These are phyloP conservation scores for Rotaria socialis DNA, from an alignment of 2,888 invertebrate species.

Conservation along the genomic window DNA sequence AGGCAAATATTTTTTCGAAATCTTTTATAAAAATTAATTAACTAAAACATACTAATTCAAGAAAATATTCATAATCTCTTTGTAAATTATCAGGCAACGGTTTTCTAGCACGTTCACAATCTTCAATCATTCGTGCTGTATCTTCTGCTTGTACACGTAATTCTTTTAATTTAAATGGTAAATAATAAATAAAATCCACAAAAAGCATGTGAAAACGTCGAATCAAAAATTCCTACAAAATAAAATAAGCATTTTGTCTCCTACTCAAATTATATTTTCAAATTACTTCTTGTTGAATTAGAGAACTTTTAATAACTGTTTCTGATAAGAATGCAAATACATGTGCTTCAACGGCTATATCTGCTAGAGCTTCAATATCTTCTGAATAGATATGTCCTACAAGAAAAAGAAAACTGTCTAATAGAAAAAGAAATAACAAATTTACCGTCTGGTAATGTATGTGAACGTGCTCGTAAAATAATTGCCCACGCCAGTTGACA, in stretches of 20 bases:
- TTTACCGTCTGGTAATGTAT: slow-evolving; percentile 12
- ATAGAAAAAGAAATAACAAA: neutral
- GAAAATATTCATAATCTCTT: slow-evolving; percentile 33
- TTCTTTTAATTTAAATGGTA: slow-evolving; percentile 33
- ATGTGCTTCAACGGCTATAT: slow-evolving; percentile 31
- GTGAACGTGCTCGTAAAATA: slow-evolving; percentile 29
- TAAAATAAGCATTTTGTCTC: neutral
- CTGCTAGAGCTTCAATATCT: slow-evolving; percentile 36
- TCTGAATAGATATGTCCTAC: neutral
- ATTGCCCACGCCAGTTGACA: slow-evolving; percentile 34
- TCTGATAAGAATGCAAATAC: slow-evolving; percentile 24
- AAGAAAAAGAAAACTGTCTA: neutral
- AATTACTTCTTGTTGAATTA: slow-evolving; percentile 30
- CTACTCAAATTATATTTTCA: no score
- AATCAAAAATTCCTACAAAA: slow-evolving; percentile 12
- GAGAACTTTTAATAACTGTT: slow-evolving; percentile 11
- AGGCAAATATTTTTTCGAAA: neutral
- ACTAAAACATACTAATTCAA: slow-evolving; percentile 14
- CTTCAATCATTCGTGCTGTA: slow-evolving; percentile 30
- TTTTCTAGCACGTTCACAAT: slow-evolving; percentile 32
- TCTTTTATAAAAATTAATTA: neutral
- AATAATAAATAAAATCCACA: slow-evolving; percentile 36
- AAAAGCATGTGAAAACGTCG: slow-evolving; percentile 28
- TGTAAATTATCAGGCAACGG: slow-evolving; percentile 18
- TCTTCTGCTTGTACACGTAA: slow-evolving; percentile 34